Evolutionary conservation across 2,797 vertebrate genomes (phyloP), one percentile per base, ranked within the genome.

Genomic region (Falco rusticolus): DNA sequence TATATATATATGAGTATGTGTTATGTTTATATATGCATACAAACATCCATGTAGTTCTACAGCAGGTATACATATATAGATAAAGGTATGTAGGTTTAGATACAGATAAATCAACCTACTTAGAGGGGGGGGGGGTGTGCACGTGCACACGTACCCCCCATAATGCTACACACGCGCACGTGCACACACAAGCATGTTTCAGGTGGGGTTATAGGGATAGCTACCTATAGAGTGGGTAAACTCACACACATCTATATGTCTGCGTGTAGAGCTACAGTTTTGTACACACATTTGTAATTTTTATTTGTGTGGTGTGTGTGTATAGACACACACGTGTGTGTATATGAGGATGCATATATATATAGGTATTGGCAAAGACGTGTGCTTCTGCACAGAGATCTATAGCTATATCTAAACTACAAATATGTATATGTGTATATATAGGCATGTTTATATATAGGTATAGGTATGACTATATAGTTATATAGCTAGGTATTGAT

Each of bases 271-370:
- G 41, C 60, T 68, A 15, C 50, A 22, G n/a, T 8, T 18, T 51
- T 68, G 48, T 54, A 68, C 43, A 7, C 10, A 37, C 20, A 41
- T 41, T 47, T 56, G 11, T 34, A 18, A 12, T 21, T 57, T 56
- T 34, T 47, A 3, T 25, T 33, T 43, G 56, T 66, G 12, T 43
- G 39, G 13, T 57, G 54, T 11, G 59, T 2, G 14, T 21, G 26
- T 8, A 31, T 39, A 34, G 31, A n/a, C 13, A 74, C 45, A 47
- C 7, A 3, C 37, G 41, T 54, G 39, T 47, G 4, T 0, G 0
- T 50, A 10, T 47, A 41, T 57, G 6, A 28, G 33, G 51, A 3
- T 25, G 26, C 39, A 26, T 33, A 18, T 31, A 18, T 31, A 18
- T 68, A 25, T 16, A 56, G 45, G 5, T 70, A 56, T 6, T 68